phyloP scores from a whole-genome alignment of 2,113 vertebrate species.

The Nematolebias whitei region DNA sequence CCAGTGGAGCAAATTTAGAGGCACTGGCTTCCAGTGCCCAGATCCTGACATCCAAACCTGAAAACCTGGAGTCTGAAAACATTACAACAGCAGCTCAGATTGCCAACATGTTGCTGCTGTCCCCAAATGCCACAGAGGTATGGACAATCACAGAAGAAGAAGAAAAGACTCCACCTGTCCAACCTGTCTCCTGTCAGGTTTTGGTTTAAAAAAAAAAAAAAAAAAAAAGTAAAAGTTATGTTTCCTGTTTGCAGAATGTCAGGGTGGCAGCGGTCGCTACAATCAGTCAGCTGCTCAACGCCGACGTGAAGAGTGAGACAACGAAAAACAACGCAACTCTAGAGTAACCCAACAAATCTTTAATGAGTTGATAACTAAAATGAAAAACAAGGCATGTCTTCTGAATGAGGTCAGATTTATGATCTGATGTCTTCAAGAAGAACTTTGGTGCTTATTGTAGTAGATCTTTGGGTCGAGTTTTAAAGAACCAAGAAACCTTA shows the following conservation, averaged over 20 bases:
- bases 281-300: slow-evolving; percentile 43
- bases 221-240: background rate
- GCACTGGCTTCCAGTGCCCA: slow-evolving; percentile 14
- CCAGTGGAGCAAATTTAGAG: slow-evolving; percentile 25
- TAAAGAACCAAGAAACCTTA: no score
- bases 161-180: no score
- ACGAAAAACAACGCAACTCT: slow-evolving; percentile 58
- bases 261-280: slow-evolving; percentile 42
- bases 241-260: slow-evolving; percentile 26
- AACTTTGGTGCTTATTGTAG: no score
- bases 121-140: slow-evolving; percentile 40
- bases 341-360: slow-evolving; percentile 10
- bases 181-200: background rate
- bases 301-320: background rate
- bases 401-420: no score
- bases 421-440: no score
- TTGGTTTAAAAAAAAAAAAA: background rate
- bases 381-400: no score
- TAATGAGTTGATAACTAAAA: no score
- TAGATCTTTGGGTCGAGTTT: no score
- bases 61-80: slow-evolving; percentile 26
- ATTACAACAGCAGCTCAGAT: slow-evolving; percentile 32
- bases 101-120: slow-evolving; percentile 36
- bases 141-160: background rate
- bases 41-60: slow-evolving; percentile 44